phyloP scores from a whole-genome alignment of 1,140 invertebrate genomes.

The Charaxes varanes region DNA sequence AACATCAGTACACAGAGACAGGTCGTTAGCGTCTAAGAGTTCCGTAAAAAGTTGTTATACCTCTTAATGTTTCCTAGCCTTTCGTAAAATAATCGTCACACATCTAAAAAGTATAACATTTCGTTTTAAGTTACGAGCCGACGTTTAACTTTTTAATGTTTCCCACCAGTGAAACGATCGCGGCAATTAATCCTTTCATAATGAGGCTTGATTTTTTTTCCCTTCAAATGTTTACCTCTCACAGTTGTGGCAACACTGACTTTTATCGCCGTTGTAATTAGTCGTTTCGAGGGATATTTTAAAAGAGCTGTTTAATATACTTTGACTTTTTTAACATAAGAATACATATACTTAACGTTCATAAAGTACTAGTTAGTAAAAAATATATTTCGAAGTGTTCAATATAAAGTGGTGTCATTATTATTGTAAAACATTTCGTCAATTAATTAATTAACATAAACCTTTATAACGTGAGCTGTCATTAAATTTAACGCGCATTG shows the following conservation, averaged over 20 bases:
- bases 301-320: too few species aligned
- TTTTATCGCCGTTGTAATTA: conserved; percentile 38
- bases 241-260: conserved; percentile 30
- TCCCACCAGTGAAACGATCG: conserved; percentile 35
- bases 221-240: conserved; percentile 35
- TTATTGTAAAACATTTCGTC: too few species aligned
- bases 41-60: conserved; percentile 37
- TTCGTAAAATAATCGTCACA: conserved; percentile 36
- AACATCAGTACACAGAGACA: too few species aligned
- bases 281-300: too few species aligned
- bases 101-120: conserved; percentile 35
- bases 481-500: too few species aligned
- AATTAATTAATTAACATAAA: too few species aligned
- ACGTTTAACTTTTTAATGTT: conserved; percentile 48
- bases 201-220: conserved; percentile 38
- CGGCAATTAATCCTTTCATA: conserved; percentile 55
- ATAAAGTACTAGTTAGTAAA: too few species aligned
- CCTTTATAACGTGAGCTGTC: too few species aligned
- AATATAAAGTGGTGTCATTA: too few species aligned
- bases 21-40: conserved; percentile 40
- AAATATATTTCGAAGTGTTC: too few species aligned
- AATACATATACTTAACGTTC: too few species aligned
- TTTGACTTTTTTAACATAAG: background rate
- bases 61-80: conserved; percentile 39
- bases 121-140: conserved; percentile 36